Conservation (phyloP, 1,140 invertebrate genomes). For the Trachymyrmex cornetzi region DNA sequence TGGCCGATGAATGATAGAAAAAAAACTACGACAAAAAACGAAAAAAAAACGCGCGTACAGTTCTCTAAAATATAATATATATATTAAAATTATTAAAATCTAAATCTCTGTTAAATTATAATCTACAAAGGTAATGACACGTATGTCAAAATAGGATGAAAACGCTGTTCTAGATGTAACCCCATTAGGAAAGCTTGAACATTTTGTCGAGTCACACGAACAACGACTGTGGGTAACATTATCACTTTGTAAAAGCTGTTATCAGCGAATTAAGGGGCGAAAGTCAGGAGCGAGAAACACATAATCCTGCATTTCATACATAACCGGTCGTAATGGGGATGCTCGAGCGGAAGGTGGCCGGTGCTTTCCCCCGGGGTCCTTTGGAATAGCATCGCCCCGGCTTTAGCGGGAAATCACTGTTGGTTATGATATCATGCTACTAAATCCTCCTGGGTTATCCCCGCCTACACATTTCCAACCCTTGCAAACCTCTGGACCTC, state of each 20-base stretch:
- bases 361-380: conserved; percentile 40
- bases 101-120: neutral
- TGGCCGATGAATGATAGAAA: too few relatives aligned
- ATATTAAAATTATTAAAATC: conserved; percentile 10
- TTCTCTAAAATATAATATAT: neutral
- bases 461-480: conserved; percentile 39
- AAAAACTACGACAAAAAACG: neutral
- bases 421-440: conserved; percentile 53
- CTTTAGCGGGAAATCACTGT: conserved; percentile 64
- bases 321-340: conserved; percentile 46
- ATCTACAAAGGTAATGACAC: neutral
- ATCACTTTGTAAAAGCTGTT: conserved; percentile 43
- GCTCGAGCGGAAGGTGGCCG: conserved; percentile 28
- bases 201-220: conserved; percentile 4
- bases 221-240: conserved; percentile 7
- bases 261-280: conserved; percentile 40
- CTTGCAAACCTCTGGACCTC: conserved; percentile 43
- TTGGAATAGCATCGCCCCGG: conserved; percentile 37
- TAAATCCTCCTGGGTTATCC: conserved; percentile 63
- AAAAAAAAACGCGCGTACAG: neutral
- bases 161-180: neutral
- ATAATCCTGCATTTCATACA: conserved; percentile 48
- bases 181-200: neutral
- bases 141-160: neutral
- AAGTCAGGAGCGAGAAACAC: conserved; percentile 23